Base-by-base conservation (phyloP, 2,797 vertebrate genomes). In the Sparidentex hasta region DNA sequence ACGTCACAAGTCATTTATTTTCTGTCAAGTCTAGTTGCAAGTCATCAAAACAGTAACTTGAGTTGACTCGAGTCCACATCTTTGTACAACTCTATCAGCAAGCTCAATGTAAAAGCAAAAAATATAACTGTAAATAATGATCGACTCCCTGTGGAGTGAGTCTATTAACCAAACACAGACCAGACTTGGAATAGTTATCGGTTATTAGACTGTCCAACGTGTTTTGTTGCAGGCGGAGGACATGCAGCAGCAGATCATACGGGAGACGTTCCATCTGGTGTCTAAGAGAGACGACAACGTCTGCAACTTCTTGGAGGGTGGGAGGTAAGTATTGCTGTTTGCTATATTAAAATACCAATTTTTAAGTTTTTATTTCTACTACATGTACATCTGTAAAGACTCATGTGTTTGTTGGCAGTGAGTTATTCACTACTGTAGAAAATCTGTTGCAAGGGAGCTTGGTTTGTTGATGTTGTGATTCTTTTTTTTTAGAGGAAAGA, bases 201-300 rank as follows among this genome's bases (percentile, higher is more conserved):
- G 14, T 78, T 17, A 17, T 6, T 18, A 2, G 5, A 25, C 18
- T 25, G 23, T 65, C 5, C 46, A 3, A n/a, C 17, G 0, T 75
- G 58, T 86, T 55, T 55, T 1, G 25, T 65, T 78, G 54, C 76
- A 98, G 98, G 94, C 97, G 0, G 97, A 98, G 88, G 98, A 99
- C 76, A 95, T 95, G 84, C 98, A 99, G 88, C 98, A 99, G 88
- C 98, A 98, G 91, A 98, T 99, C 5, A 96, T 99, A 59, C 94
- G 98, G 0, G 98, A 99, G 88, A 97, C 96, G 1, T 98, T 98
- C 90, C 98, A 98, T 87, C 94, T 99, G 73, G 97, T 99, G 13
- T 98, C 98, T 9, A 98, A 97, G 91, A 94, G 98, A 56, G 97
- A 98, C 2, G 97, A 98, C 90, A 98, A 98, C 54, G 97, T 98